These are phyloP conservation scores for Acropora tenuis DNA, from an alignment of 64 coral and sea anemone genomes.

Conservation along the genomic window DNA sequence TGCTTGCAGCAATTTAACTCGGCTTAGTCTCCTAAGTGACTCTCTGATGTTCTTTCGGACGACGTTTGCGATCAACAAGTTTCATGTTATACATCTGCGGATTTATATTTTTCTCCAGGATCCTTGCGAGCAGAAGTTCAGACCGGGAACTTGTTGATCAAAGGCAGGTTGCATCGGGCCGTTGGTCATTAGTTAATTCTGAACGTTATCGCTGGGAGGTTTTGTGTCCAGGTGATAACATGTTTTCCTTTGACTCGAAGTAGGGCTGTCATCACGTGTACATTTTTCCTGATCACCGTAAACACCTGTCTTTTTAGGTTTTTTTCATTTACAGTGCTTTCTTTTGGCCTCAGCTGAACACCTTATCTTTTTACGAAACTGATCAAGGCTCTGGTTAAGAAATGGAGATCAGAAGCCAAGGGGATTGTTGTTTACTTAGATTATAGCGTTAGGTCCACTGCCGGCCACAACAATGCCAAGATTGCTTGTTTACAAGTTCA, in stretches of 20 bases:
- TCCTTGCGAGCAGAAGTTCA: not conserved
- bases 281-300: slow-evolving; percentile 48
- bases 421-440: slow-evolving; percentile 54
- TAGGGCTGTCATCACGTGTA: slow-evolving; percentile 44
- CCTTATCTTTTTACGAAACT: slow-evolving; percentile 66
- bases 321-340: slow-evolving; percentile 49
- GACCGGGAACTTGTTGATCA: not conserved
- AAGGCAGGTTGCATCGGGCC: not conserved
- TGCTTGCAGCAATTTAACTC: not conserved
- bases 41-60: not conserved
- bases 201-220: slow-evolving; percentile 61
- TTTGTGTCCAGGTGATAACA: slow-evolving; percentile 8
- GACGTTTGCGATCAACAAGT: not conserved
- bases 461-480: not conserved
- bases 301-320: slow-evolving; percentile 31
- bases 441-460: slow-evolving; percentile 19
- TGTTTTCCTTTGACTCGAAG: slow-evolving; percentile 52
- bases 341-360: slow-evolving; percentile 52
- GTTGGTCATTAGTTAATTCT: not conserved
- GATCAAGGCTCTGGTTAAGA: slow-evolving; percentile 45
- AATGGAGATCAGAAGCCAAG: slow-evolving; percentile 47
- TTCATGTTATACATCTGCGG: not conserved
- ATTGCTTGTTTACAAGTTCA: not conserved
- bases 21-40: not conserved
- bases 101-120: not conserved